Conservation (phyloP, 2,113 vertebrate genomes). For the Melanocharis versteri region DNA sequence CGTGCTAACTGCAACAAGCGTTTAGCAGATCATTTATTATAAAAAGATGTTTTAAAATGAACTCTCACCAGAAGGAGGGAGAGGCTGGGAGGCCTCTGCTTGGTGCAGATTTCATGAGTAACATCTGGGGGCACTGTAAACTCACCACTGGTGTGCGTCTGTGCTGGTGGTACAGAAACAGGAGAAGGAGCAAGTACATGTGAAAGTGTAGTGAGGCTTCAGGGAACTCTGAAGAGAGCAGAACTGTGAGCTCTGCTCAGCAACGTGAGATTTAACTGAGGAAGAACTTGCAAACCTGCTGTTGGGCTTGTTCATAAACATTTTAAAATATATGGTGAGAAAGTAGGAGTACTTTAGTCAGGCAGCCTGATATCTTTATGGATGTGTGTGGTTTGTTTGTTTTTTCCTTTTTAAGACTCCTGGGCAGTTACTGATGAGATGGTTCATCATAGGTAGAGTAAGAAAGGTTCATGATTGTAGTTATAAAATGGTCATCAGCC, state of each 20-base stretch:
- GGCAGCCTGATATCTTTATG: neutral
- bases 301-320: neutral
- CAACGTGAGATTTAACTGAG: constrained; percentile 2
- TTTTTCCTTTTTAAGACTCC: neutral
- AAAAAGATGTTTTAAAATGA: neutral
- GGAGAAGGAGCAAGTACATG: neutral
- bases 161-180: neutral
- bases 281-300: neutral
- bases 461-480: neutral
- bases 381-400: accelerated
- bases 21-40: neutral
- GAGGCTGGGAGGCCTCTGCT: neutral
- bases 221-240: neutral
- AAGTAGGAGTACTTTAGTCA: neutral
- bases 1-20: neutral
- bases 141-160: neutral
- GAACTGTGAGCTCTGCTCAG: neutral
- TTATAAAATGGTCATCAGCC: neutral
- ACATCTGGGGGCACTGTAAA: constrained; percentile 38
- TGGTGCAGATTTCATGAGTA: neutral
- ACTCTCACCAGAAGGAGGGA: neutral
- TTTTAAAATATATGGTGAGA: neutral
- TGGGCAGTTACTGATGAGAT: neutral
- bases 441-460: neutral
- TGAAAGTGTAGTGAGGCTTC: neutral